phyloP scores from a whole-genome alignment of 1,140 invertebrate genomes.

The Tribolium castaneum region DNA sequence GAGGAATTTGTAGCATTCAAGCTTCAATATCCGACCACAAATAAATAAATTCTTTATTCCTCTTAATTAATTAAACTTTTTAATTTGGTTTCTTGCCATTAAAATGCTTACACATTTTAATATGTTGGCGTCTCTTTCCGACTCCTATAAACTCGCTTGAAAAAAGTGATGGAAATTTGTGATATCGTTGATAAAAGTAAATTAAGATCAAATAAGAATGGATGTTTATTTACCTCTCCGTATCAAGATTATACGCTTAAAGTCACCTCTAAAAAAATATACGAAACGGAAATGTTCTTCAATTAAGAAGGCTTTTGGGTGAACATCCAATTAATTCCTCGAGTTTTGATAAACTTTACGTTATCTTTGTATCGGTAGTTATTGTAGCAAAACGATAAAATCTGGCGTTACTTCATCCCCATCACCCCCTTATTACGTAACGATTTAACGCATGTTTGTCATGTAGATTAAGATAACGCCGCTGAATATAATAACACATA shows the following conservation, averaged over 20 bases:
- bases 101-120: constrained; percentile 29
- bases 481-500: constrained; percentile 45
- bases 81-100: constrained; percentile 1
- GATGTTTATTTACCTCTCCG: constrained; percentile 38
- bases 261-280: constrained; percentile 31
- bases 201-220: constrained; percentile 40
- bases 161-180: constrained; percentile 15
- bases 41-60: constrained; percentile 24
- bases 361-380: constrained; percentile 1
- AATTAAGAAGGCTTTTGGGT: constrained; percentile 26
- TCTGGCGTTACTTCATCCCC: constrained; percentile 15
- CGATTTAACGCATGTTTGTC: constrained; percentile 49
- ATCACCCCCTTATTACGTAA: constrained; percentile 45
- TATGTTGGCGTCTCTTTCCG: neutral
- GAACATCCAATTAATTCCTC: constrained; percentile 40
- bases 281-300: constrained; percentile 34
- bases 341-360: constrained; percentile 17
- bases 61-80: constrained; percentile 29
- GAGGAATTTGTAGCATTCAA: constrained; percentile 16
- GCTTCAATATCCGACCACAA: neutral
- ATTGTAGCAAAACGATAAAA: constrained; percentile 6
- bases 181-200: constrained; percentile 17
- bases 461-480: constrained; percentile 42
- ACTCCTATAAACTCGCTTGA: neutral
- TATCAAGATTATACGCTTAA: constrained; percentile 41